Conservation (phyloP, 2,113 vertebrate species). For the Rhabdornis inornatus region DNA sequence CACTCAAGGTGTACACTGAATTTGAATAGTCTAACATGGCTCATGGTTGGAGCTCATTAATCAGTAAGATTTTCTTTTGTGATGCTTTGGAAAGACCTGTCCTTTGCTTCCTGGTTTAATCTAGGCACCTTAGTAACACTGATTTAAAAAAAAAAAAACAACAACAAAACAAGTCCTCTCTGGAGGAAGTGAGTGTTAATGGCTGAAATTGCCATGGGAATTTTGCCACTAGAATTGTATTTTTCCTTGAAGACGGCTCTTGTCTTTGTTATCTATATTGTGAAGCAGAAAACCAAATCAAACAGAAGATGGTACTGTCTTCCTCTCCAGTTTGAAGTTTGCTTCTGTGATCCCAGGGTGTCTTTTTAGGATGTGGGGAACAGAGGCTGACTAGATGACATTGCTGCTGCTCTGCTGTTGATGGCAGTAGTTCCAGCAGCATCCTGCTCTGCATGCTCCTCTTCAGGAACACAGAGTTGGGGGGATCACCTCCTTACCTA, state of each 20-base stretch:
- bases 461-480: accelerated
- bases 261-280: accelerated
- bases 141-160: neutral
- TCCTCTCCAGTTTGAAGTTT: neutral
- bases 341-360: neutral
- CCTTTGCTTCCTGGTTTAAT: neutral
- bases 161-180: neutral
- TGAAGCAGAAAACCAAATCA: neutral
- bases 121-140: neutral
- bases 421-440: neutral
- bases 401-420: neutral
- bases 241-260: neutral
- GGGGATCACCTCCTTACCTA: neutral
- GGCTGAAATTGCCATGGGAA: neutral
- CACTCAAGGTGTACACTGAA: neutral
- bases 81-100: accelerated
- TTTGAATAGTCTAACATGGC: neutral
- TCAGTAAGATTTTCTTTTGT: neutral
- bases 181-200: neutral
- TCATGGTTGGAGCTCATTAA: neutral
- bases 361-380: neutral
- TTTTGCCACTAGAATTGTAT: neutral
- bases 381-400: neutral
- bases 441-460: neutral
- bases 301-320: neutral